These are phyloP conservation scores for Aix galericulata DNA, from an alignment of 2,113 vertebrate species.

Conservation along the genomic window DNA sequence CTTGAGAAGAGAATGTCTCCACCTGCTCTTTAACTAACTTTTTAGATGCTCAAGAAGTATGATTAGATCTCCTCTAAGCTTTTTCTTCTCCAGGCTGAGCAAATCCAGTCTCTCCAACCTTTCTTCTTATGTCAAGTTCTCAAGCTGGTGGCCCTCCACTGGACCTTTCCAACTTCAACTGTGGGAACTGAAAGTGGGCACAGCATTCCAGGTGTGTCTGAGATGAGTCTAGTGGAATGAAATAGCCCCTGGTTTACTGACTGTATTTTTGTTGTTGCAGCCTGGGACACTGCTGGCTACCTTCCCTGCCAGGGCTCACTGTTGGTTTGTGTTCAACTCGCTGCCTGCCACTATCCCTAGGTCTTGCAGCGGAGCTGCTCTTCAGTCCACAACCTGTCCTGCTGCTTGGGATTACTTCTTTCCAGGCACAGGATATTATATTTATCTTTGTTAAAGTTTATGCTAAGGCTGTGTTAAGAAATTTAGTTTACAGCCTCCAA, in stretches of 20 bases:
- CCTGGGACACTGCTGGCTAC: neutral
- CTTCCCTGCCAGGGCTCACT: neutral
- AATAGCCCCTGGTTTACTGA: neutral
- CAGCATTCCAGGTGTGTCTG: neutral
- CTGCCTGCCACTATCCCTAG: neutral
- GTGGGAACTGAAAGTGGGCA: neutral
- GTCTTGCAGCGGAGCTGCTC: neutral
- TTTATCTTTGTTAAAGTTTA: neutral
- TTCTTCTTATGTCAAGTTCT: neutral
- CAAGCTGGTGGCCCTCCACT: neutral
- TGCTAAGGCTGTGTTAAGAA: neutral
- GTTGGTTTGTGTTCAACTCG: fast-evolving
- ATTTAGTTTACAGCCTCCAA: neutral
- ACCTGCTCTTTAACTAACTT: neutral
- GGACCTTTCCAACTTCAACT: neutral
- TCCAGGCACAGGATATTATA: neutral
- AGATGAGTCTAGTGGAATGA: neutral
- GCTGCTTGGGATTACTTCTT: neutral
- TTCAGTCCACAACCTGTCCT: neutral
- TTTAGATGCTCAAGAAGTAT: neutral
- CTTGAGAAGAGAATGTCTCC: neutral
- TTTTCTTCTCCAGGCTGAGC: neutral
- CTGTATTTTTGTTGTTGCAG: neutral
- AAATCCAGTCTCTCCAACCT: neutral
- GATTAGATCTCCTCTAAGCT: neutral